A percentile compares a stretch with the other conserved stretches of the same genome.
These are phyloP conservation scores for Cassiopea andromeda DNA, from an alignment of 30 jellyfish, hydroid and myxozoan genomes.

Conservation along the genomic window DNA sequence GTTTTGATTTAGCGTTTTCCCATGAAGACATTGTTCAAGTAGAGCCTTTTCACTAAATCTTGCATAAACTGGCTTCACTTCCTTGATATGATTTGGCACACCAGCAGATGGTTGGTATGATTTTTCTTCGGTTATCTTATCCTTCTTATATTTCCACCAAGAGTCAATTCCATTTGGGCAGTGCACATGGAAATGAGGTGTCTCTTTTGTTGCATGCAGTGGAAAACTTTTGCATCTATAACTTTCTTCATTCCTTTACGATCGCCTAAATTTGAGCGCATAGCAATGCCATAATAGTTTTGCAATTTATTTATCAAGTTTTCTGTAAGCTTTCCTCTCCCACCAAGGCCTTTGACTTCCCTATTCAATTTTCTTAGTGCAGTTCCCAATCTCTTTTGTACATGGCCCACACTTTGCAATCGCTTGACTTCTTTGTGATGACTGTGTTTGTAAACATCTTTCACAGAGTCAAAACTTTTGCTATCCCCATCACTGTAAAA, in stretches of 20 bases:
- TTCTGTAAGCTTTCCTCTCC: slow-evolving; percentile 12
- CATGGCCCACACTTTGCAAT: slow-evolving; percentile 39
- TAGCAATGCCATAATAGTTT: too few species aligned
- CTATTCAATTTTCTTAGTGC: too few species aligned
- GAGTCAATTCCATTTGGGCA: not conserved
- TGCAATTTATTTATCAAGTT: slow-evolving; percentile 42
- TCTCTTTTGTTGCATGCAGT: slow-evolving; percentile 46
- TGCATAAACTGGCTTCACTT: too few species aligned
- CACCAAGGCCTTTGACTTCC: too few species aligned
- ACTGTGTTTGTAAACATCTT: slow-evolving; percentile 11
- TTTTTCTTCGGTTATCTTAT: not conserved
- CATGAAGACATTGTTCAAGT: too few species aligned
- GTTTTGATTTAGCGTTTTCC: too few species aligned
- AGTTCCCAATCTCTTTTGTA: slow-evolving; percentile 27
- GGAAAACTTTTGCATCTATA: slow-evolving; percentile 36
- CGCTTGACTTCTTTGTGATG: slow-evolving; percentile 37
- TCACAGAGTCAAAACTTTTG: not conserved
- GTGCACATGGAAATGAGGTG: slow-evolving; percentile 11
- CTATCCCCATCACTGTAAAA: slow-evolving; percentile 50
- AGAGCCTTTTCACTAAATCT: too few species aligned
- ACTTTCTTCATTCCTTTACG: slow-evolving; percentile 1
- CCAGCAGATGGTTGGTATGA: not conserved
- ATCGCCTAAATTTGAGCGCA: slow-evolving; percentile 45
- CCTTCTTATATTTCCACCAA: slow-evolving; percentile 7
- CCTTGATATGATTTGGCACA: not conserved